Evolutionary conservation across 92 coral and sea anemone species (phyloP).

Genomic region (Galaxea fascicularis): DNA sequence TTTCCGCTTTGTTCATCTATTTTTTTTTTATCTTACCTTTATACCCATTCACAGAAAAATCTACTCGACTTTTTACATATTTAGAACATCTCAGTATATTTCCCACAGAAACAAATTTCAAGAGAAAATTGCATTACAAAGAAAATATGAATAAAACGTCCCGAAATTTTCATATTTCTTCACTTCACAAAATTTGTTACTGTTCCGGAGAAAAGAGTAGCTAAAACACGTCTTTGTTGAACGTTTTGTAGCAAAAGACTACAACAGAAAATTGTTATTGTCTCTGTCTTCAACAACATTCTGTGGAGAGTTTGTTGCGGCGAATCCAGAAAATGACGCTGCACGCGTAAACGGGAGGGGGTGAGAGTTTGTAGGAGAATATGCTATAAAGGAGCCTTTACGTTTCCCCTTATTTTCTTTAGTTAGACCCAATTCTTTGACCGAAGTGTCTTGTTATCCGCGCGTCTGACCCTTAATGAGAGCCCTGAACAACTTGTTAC

Average conservation of each 20-base stretch:
- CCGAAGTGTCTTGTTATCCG: constrained; percentile 10
- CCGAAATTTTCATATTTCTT: constrained; percentile 4
- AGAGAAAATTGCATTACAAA: not conserved
- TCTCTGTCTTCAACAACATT: not conserved
- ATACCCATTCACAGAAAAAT: constrained; percentile 1
- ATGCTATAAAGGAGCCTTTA: constrained; percentile 11
- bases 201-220: not conserved
- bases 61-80: constrained; percentile 8
- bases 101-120: constrained; percentile 1
- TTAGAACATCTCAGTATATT: not conserved
- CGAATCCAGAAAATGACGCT: not conserved
- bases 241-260: not conserved
- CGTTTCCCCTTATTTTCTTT: not conserved
- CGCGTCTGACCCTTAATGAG: constrained; percentile 3
- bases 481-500: not conserved
- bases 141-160: constrained; percentile 5
- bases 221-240: not conserved
- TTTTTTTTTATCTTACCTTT: not conserved
- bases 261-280: constrained; percentile 1
- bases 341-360: not conserved
- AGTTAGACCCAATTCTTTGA: not conserved
- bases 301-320: not conserved
- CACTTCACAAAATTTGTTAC: not conserved
- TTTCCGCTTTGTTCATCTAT: constrained; percentile 9
- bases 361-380: not conserved